Evolutionary conservation across 2,797 vertebrate genomes (phyloP), one percentile per base, ranked within the genome.

Genomic region (Meriones psammophilus): DNA sequence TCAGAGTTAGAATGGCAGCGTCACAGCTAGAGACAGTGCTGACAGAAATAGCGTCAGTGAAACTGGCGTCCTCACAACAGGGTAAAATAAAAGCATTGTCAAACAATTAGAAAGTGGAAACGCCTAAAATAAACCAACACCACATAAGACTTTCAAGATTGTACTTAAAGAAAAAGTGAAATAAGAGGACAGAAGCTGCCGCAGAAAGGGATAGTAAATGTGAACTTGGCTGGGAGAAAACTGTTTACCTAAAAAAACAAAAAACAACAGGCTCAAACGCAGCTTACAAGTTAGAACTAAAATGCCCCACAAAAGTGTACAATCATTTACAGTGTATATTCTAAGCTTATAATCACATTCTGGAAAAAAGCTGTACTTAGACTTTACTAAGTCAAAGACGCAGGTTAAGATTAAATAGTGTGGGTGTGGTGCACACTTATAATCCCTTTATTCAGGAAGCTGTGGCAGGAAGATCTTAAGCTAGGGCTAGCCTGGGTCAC

Each of bases 51-150:
- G 73, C 4, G 8, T 62, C 36, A 64, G 12, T 33, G 15, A 90
- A 84, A 81, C n/a, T n/a, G 81, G n/a, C 33, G 28, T 86, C 95
- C 81, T 69, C 80, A 60, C 93, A 95, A 88, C 33, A 74, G 84
- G 3, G n/a, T 42, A 17, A 92, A 91, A 60, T 58, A 89, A 94
- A 91, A 95, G 81, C 46, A 89, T 94, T 94, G 92, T 88, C 68
- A 94, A 80, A 64, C 24, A 96, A 90, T 42, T 88, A 58, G 60
- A 69, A 94, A 96, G 8, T 81, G 56, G 87, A 20, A 96, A 60
- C 33, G 24, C 60, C 80, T 85, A 62, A 58, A 69, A 86, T 62
- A 69, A 95, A 94, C 33, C 62, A 56, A 76, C 26, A 50, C 33
- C 77, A 79, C 69, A 79, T 20, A 92, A 76, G 8, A 73, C 89